Base-by-base conservation (phyloP, 2,888 invertebrate species). In the Entomobrya proxima region DNA sequence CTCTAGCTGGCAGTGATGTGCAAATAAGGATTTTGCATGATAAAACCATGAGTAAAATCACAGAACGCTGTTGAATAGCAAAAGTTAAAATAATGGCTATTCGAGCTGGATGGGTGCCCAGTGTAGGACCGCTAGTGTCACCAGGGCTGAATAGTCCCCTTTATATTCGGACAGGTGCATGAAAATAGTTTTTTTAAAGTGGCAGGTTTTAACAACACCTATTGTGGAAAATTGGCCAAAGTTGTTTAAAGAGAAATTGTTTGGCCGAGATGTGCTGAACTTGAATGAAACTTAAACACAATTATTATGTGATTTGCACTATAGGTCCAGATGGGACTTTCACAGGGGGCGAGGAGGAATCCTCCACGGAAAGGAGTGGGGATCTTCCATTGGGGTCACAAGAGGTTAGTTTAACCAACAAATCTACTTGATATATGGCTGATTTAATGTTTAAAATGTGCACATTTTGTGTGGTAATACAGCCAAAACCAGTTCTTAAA, bases 401-500 rank as follows among this genome's bases (percentile, higher is more conserved):
- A 84, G 90, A 81, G 58, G 81, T 81, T 9, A 24, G 30, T 64
- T 13, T 47, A 15, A 9, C 3, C 47, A n/a, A 15, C 11, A 15
- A 15, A 47, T 13, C 11, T 47, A 47, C 13, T 13, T 13, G n/a
- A 47, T 47, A 9, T 32, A n/a, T 61, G 13, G 18, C n/a, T 32
- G 13, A 32, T 61, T 30, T 21, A 40, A 37, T 74, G 30, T 47
- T 0, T 69, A 64, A 40, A 37, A 27, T 87, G 21, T 24, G 4
- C 13, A 44, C 21, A 52, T 55, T 9, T 35, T 67, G 44, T 40
- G 9, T 40, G 9, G 44, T 40, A 86, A 77, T 74, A 64, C 55
- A 90, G 92, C 91, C 92, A 92, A 86, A 90, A 75, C 90, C 90
- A 37, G 81, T 94, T 24, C 92, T 96, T 88, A 95, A 95, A 91